Base-by-base conservation (phyloP, 2,888 invertebrate species). In the Aphodius sticticus region DNA sequence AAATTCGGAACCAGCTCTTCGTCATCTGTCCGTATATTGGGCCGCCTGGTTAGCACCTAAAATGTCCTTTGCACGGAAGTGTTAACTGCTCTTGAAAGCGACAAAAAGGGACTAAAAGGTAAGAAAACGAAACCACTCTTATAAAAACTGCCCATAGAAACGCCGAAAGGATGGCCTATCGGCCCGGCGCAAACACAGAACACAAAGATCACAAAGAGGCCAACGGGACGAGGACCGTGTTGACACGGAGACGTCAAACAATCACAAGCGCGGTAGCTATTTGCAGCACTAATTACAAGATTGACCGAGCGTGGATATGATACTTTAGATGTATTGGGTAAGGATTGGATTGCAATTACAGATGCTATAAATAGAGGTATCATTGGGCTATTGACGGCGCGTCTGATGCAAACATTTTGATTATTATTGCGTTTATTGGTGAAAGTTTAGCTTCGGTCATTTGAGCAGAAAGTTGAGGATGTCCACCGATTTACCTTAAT, bases 21-120 rank as follows among this genome's bases (percentile, higher is more conserved):
- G 53, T 53, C 53, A 53, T 53, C 53, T 53, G 53, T 53, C 74
- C 36, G 35, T 71, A 71, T 74, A 37, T 74, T 74, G 26, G 74
- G 35, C 74, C 74, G 74, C 37, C 74, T 37, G 37, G 74, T 74
- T 74, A 74, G 74, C 74, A 74, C 74, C 35, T 74, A 35, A 37
- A 74, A 37, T 74, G 74, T 74, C 74, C 37, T 74, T 74, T 74
- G 74, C 74, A 74, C 74, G 74, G 74, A 74, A 74, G 74, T 74
- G 74, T 74, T 74, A 74, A 74, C 35, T 37, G 74, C 37, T 74
- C 74, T 37, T 74, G 74, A 74, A 74, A 74, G 74, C 74, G 74
- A 74, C 74, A 74, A 74, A 15, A 35, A 74, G 36, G 74, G 74
- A 35, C 74, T 74, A 74, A 74, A 74, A 74, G 74, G 74, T 71